Percentiles rank a stretch among this genome's conserved stretches.
phyloP scores from a whole-genome alignment of 2,797 vertebrate species.

The Cyclura pinguis region DNA sequence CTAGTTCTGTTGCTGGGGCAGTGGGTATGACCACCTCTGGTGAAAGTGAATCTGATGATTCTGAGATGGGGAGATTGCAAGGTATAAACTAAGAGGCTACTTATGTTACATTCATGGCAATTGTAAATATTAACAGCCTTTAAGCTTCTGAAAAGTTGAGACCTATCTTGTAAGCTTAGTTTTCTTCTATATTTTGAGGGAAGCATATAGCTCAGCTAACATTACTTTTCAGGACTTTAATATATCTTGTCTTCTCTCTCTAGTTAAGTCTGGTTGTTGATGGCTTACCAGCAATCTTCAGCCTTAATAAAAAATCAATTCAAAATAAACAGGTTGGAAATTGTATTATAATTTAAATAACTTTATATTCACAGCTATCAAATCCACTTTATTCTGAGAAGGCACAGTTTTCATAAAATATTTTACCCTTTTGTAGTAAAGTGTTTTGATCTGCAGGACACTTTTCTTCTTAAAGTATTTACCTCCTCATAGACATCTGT shows the following conservation, averaged over 20 bases:
- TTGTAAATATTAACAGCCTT: slow-evolving; percentile 4
- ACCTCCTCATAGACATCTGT: background rate
- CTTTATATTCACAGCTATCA: background rate
- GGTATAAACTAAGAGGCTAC: slow-evolving; percentile 79
- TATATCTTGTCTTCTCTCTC: background rate
- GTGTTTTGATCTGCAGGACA: too few relatives aligned
- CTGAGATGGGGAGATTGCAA: slow-evolving; percentile 99
- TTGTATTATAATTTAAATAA: background rate
- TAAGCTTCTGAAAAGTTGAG: slow-evolving; percentile 31
- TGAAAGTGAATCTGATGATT: slow-evolving; percentile 99
- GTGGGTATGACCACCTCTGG: slow-evolving; percentile 99
- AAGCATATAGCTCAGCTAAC: slow-evolving; percentile 9
- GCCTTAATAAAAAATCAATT: background rate
- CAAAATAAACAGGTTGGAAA: background rate
- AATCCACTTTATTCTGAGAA: background rate
- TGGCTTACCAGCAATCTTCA: background rate
- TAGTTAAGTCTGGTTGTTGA: background rate
- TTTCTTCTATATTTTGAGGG: slow-evolving; percentile 4
- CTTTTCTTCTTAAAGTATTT: background rate
- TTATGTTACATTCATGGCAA: slow-evolving; percentile 20
- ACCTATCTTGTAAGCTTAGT: background rate
- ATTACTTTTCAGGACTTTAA: background rate
- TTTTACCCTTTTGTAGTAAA: background rate
- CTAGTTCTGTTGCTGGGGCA: slow-evolving; percentile 97
- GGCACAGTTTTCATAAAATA: background rate